A percentile compares a stretch with the other conserved stretches of the same genome.
Evolutionary conservation across 92 coral and sea anemone species (phyloP).

Genomic region (Palythoa grandis): DNA sequence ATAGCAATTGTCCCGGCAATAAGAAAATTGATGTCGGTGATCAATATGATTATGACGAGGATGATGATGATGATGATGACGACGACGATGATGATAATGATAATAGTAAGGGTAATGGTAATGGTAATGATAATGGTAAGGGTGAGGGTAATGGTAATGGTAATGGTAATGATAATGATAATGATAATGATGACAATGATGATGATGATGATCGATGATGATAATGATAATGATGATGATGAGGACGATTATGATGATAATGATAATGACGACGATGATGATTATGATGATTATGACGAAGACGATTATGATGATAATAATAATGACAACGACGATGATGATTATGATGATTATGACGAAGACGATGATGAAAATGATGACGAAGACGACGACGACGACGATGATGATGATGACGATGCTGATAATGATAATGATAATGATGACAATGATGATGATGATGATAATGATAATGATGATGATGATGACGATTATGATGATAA

Average conservation of each 20-base stretch:
- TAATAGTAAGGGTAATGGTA: not conserved
- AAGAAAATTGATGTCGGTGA: not conserved
- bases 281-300: too few species aligned
- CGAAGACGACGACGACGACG: not conserved
- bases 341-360: too few species aligned
- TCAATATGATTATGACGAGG: not conserved
- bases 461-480: too few species aligned
- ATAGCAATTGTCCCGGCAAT: too few species aligned
- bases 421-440: not conserved
- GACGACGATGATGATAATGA: not conserved
- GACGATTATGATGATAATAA: not conserved
- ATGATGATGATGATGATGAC: not conserved
- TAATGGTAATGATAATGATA: not conserved
- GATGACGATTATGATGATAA: not conserved
- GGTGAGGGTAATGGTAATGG: not conserved
- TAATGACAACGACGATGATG: not conserved
- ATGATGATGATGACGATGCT: too few species aligned
- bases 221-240: too few species aligned
- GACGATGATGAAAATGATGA: too few species aligned
- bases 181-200: not conserved
- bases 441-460: not conserved
- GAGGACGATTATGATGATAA: too few species aligned
- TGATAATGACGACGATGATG: not conserved
- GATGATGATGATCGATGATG: not conserved
- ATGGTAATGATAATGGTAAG: not conserved